A percentile compares a stretch with the other conserved stretches of the same genome.
Evolutionary conservation across 2,113 vertebrate genomes (phyloP).

Genomic region (Acanthochromis polyacanthus): DNA sequence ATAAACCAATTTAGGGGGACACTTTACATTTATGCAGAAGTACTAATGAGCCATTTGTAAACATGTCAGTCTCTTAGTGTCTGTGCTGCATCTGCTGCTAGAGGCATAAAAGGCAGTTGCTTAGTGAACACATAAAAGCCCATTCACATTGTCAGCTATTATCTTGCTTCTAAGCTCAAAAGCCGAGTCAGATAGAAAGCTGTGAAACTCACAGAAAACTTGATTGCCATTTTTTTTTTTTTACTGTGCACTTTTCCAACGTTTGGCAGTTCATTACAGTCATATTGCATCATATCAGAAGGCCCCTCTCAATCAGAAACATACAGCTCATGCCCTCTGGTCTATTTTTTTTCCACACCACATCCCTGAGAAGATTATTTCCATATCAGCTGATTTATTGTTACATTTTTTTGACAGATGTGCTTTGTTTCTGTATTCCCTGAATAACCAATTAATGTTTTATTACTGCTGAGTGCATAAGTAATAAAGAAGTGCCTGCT

Average conservation of each 20-base stretch:
- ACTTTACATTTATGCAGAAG: constrained; percentile 55
- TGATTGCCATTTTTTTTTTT: neutral
- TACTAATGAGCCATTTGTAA: constrained; percentile 68
- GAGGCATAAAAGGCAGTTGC: constrained; percentile 17
- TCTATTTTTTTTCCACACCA: constrained; percentile 2
- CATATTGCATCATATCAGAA: constrained; percentile 38
- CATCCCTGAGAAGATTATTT: constrained; percentile 19
- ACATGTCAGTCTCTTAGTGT: constrained; percentile 40
- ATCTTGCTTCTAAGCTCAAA: constrained; percentile 26
- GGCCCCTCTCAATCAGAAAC: constrained; percentile 11
- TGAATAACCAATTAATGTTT: constrained; percentile 51
- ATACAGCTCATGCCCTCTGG: neutral
- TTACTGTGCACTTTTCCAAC: neutral
- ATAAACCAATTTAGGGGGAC: constrained; percentile 51
- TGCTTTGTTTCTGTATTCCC: constrained; percentile 49
- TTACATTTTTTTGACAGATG: constrained; percentile 18
- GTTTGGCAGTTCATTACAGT: constrained; percentile 46
- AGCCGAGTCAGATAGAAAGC: constrained; percentile 10
- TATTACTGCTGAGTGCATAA: constrained; percentile 43
- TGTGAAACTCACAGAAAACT: constrained; percentile 5
- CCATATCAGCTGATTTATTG: constrained; percentile 24
- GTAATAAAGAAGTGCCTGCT: constrained; percentile 44
- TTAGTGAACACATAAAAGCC: constrained; percentile 8
- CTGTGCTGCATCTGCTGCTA: constrained; percentile 24
- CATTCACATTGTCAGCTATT: constrained; percentile 19